Base-by-base conservation (phyloP, 2,888 invertebrate species). In the Rhogogaster chlorosoma region DNA sequence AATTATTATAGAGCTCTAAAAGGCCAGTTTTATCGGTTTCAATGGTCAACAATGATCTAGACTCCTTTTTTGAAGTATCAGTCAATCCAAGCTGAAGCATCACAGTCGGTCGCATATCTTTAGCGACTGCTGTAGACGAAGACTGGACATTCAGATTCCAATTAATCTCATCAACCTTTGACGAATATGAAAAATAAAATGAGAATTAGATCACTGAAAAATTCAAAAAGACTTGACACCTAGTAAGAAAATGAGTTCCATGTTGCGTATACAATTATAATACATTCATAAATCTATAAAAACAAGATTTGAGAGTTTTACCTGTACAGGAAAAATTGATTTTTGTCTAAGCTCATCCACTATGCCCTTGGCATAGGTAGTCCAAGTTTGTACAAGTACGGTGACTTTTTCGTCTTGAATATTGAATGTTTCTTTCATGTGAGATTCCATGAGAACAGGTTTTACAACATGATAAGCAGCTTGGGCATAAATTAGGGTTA, bases 291-390 rank as follows among this genome's bases (percentile, higher is more conserved):
- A 49, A 77, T 42, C 10, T 49, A 18, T 15, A 32, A 32, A 18
- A 18, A 29, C 4, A 5, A 32, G 49, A 83, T 18, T 26, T 29
- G 45, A 82, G n/a, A 77, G 29, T 45, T 85, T 86, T 87, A 92
- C 92, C 88, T 92, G 92, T 80, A 64, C 86, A 3, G 92, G 93
- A 86, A 91, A 92, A 83, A 92, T 90, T 18, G 91, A 92, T 75
- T 90, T 89, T 6, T 91, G 89, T 57, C 89, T 89, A 6, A 91
- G 87, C 71, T 88, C 84, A 61, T 90, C 90, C 29, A 93, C 88
- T 49, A 93, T 91, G 36, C 88, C 88, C 85, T 92, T 91, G 3
- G 90, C 89, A 86, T 92, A 90, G 2, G 89, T 88, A 9, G 89
- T 85, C 93, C 93, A 93, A 36, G 90, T 89, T 84, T 91, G 91